Evolutionary conservation across 2,797 vertebrate genomes (phyloP).

Genomic region (Dicrostonyx torquatus): DNA sequence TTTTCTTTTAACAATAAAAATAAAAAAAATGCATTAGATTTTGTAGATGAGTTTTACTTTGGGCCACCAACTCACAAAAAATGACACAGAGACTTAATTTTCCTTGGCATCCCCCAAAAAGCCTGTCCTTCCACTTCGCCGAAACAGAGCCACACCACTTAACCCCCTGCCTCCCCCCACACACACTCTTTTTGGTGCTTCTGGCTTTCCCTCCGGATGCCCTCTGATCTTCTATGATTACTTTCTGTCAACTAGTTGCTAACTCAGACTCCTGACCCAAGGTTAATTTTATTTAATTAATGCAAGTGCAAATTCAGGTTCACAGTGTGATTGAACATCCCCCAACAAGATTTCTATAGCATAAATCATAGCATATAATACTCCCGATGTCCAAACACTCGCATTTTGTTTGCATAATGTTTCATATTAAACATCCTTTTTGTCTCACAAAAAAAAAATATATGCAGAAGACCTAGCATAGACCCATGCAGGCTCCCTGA

Average conservation of each 20-base stretch:
- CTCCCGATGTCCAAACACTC: neutral
- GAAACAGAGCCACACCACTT: neutral
- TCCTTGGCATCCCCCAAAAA: neutral
- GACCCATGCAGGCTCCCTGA: neutral
- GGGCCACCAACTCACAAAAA: neutral
- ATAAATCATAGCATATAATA: neutral
- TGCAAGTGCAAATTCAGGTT: neutral
- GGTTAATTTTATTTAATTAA: neutral
- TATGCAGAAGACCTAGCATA: neutral
- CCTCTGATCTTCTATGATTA: neutral
- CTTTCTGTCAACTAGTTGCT: neutral
- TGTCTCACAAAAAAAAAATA: too few relatives aligned
- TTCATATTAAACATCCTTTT: neutral
- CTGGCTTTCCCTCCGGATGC: neutral
- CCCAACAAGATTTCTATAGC: neutral
- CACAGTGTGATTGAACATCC: neutral
- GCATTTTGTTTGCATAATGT: neutral
- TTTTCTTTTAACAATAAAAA: too few relatives aligned
- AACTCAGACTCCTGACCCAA: neutral
- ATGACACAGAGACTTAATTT: neutral
- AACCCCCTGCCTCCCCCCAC: neutral
- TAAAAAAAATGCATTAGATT: conserved; percentile 12
- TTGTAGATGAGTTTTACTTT: neutral
- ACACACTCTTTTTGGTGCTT: neutral
- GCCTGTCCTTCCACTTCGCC: neutral